phyloP scores from a whole-genome alignment of 2,797 vertebrate species.

The Spinibarbus caldwelli region DNA sequence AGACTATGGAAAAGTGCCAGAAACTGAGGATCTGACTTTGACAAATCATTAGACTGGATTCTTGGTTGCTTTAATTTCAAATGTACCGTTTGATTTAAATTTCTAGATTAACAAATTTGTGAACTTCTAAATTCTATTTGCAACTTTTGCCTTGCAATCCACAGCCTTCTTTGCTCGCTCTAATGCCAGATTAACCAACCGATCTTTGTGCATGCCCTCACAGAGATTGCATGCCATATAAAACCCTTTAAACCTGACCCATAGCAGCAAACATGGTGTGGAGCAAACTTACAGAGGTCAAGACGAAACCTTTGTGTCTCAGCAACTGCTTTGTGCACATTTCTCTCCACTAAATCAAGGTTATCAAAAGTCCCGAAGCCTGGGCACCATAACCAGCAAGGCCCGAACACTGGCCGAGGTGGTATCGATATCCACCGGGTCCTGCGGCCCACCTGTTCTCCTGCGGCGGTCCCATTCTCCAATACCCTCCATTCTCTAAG shows the following conservation, averaged over 20 bases:
- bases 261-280: constrained; percentile 41
- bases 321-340: constrained; percentile 45
- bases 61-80: constrained; percentile 20
- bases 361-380: constrained; percentile 55
- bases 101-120: neutral
- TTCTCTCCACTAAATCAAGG: constrained; percentile 58
- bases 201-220: constrained; percentile 55
- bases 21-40: neutral
- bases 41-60: neutral
- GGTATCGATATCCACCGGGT: constrained; percentile 52
- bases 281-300: constrained; percentile 38
- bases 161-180: constrained; percentile 21
- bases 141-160: constrained; percentile 29
- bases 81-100: neutral
- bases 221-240: constrained; percentile 56
- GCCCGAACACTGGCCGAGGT: constrained; percentile 42
- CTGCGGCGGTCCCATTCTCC: constrained; percentile 50
- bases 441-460: constrained; percentile 44
- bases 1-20: constrained; percentile 7
- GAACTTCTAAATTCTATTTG: neutral
- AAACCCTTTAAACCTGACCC: constrained; percentile 52
- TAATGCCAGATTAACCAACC: constrained; percentile 46
- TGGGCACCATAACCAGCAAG: constrained; percentile 53
- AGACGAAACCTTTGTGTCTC: constrained; percentile 39
- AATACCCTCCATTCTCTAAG: constrained; percentile 53